Evolutionary conservation across 2,888 invertebrate species (phyloP).

Genomic region (Hartigia nigra): DNA sequence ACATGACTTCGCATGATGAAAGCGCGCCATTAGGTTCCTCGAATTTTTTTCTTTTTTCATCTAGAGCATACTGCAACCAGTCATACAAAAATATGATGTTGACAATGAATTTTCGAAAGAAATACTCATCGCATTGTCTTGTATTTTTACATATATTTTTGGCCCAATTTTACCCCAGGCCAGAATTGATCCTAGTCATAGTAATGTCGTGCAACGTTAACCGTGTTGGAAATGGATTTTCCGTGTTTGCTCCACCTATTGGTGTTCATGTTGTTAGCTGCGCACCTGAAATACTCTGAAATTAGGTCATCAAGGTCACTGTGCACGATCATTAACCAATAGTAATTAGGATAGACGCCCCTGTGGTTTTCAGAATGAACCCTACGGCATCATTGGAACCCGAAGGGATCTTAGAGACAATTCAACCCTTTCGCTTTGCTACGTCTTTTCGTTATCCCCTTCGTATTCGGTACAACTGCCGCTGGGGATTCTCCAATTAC

Average conservation of each 20-base stretch:
- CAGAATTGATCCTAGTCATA: not conserved
- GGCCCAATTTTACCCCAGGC: not conserved
- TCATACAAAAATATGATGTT: not conserved
- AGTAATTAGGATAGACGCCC: not conserved
- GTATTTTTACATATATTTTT: not conserved
- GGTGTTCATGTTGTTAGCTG: not conserved
- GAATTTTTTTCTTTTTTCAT: not conserved
- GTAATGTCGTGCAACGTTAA: not conserved
- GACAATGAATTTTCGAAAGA: not conserved
- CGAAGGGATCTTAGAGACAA: not conserved
- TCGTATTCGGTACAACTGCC: not conserved
- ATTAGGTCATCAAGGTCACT: not conserved
- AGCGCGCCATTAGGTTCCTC: not conserved
- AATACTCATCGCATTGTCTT: not conserved
- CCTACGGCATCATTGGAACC: not conserved
- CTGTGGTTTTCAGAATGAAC: not conserved
- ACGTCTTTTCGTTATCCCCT: not conserved
- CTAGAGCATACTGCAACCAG: not conserved
- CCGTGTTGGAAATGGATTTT: not conserved
- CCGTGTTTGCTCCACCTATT: not conserved
- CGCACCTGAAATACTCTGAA: not conserved
- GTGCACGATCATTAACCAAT: not conserved
- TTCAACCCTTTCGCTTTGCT: not conserved
- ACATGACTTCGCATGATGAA: not conserved
- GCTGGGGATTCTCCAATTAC: not conserved